Percentiles rank a stretch among this genome's conserved stretches.
phyloP scores from a whole-genome alignment of 2,888 invertebrate species.

The Lochmaea capreae region DNA sequence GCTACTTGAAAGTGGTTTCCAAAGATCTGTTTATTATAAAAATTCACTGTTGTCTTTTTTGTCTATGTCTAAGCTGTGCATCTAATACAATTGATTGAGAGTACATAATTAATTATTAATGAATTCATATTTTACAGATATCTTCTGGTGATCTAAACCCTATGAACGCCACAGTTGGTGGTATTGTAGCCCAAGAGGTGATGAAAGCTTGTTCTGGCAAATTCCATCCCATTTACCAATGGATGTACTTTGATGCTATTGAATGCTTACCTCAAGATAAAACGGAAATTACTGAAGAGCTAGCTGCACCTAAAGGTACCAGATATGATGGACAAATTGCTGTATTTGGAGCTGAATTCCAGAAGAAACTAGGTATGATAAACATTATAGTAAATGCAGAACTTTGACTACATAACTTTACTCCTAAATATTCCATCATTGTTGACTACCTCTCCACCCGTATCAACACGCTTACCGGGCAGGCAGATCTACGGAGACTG shows the following conservation, averaged over 20 bases:
- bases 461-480: too few relatives aligned
- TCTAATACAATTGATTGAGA: too few relatives aligned
- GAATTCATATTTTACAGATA: slow-evolving; percentile 52
- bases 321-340: slow-evolving; percentile 93
- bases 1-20: too few relatives aligned
- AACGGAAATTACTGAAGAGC: slow-evolving; percentile 75
- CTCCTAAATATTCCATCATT: too few relatives aligned
- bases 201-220: slow-evolving; percentile 98
- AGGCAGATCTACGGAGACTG: too few relatives aligned
- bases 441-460: too few relatives aligned
- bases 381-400: neutral
- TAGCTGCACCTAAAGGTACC: slow-evolving; percentile 76
- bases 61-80: too few relatives aligned
- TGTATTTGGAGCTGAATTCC: slow-evolving; percentile 92
- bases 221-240: slow-evolving; percentile 93
- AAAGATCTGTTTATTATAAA: too few relatives aligned
- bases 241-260: slow-evolving; percentile 95
- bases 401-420: neutral
- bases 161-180: slow-evolving; percentile 94
- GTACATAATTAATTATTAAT: neutral
- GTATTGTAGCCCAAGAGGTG: slow-evolving; percentile 98
- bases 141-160: slow-evolving; percentile 86
- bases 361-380: slow-evolving; percentile 78
- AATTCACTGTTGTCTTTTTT: too few relatives aligned
- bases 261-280: slow-evolving; percentile 87